These are phyloP conservation scores for Erythrocebus patas DNA, from an alignment of 2,113 vertebrate genomes.

Conservation along the genomic window DNA sequence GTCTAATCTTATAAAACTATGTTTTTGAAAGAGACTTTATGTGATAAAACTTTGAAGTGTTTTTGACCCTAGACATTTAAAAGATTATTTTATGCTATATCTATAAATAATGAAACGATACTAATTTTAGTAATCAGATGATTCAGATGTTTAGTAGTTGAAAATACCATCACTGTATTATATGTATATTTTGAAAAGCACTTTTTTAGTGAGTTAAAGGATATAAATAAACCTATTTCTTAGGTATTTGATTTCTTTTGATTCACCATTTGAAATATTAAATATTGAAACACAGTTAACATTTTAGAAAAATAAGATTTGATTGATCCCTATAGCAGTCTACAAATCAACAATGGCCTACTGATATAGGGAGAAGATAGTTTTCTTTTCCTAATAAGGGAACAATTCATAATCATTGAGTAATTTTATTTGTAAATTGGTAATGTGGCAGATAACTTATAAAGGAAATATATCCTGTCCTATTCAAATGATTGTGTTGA, in stretches of 20 bases:
- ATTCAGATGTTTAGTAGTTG: neutral
- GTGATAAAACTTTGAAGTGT: neutral
- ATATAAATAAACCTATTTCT: neutral
- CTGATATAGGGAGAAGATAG: neutral
- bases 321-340: neutral
- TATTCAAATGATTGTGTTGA: neutral
- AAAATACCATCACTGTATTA: neutral
- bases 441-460: neutral
- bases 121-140: neutral
- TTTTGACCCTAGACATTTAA: neutral
- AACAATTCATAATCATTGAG: neutral
- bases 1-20: neutral
- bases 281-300: neutral
- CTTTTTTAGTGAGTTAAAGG: neutral
- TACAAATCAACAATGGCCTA: neutral
- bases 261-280: neutral
- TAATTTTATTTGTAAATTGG: neutral
- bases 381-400: neutral
- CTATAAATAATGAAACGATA: neutral
- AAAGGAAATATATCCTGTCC: neutral
- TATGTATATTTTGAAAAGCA: neutral
- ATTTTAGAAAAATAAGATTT: neutral
- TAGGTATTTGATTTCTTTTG: neutral
- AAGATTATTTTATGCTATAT: neutral
- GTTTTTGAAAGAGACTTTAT: neutral